phyloP scores from a whole-genome alignment of 2,888 invertebrate genomes.

The Phania funesta region DNA sequence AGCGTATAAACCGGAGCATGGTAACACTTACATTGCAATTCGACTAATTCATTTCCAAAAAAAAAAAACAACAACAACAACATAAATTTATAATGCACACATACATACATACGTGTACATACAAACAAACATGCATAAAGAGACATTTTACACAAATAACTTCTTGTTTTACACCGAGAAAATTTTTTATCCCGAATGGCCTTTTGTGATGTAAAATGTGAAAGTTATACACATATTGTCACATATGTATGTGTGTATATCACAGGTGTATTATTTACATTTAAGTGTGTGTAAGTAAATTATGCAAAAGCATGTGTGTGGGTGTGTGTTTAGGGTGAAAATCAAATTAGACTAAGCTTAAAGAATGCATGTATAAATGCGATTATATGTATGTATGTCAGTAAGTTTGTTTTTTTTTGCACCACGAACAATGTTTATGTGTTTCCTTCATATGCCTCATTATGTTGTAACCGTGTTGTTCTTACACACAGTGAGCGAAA shows the following conservation, averaged over 20 bases:
- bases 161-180: slow-evolving; percentile 20
- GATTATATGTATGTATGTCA: background rate
- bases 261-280: slow-evolving; percentile 5
- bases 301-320: background rate
- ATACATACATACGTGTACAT: background rate
- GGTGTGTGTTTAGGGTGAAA: slow-evolving; percentile 8
- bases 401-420: background rate
- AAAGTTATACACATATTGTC: background rate
- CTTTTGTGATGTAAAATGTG: background rate
- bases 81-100: slow-evolving; percentile 20
- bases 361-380: background rate
- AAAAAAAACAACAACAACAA: slow-evolving; percentile 26
- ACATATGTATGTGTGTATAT: no score
- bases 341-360: slow-evolving; percentile 43
- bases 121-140: background rate
- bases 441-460: background rate
- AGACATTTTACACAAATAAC: slow-evolving; percentile 10
- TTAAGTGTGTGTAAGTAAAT: background rate
- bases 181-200: slow-evolving; percentile 7
- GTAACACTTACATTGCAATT: slow-evolving; percentile 72
- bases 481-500: background rate
- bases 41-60: slow-evolving; percentile 67
- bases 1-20: slow-evolving; percentile 79
- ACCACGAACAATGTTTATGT: background rate
- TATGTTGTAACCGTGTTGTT: background rate